Conservation (phyloP, 2,888 invertebrate genomes). For the Meliscaeva auricollis region DNA sequence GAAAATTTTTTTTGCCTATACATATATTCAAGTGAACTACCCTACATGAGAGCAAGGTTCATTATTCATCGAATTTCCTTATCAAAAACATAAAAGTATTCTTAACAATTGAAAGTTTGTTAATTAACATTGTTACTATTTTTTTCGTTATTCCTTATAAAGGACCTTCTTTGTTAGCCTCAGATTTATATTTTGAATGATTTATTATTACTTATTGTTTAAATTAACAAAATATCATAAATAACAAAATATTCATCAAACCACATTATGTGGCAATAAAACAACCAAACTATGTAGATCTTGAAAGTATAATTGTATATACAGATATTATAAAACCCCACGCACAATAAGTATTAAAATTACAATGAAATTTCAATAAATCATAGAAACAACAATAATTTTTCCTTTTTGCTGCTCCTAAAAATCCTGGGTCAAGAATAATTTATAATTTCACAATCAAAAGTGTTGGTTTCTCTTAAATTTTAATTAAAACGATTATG, state of each 20-base stretch:
- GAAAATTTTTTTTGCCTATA: too few relatives aligned
- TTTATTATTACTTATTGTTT: not conserved
- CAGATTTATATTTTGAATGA: not conserved
- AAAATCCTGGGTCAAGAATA: not conserved
- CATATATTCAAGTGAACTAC: too few relatives aligned
- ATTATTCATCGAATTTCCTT: too few relatives aligned
- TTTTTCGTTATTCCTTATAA: not conserved
- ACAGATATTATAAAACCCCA: not conserved
- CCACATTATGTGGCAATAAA: not conserved
- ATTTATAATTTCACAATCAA: slow-evolving; percentile 18
- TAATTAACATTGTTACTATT: not conserved
- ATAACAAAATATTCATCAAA: slow-evolving; percentile 17
- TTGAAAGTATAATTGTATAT: not conserved
- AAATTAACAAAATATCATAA: slow-evolving; percentile 27
- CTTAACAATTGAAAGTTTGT: not conserved
- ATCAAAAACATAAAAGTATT: too few relatives aligned
- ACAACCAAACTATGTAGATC: not conserved
- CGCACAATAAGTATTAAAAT: slow-evolving; percentile 11
- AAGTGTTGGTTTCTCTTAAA: slow-evolving; percentile 38
- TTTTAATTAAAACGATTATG: slow-evolving; percentile 56
- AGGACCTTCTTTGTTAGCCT: not conserved
- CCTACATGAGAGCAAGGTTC: too few relatives aligned
- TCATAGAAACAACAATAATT: slow-evolving; percentile 22
- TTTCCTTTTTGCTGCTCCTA: not conserved
- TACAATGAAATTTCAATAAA: slow-evolving; percentile 30